phyloP scores from a whole-genome alignment of 1,140 invertebrate species.

The Antheraea pernyi region DNA sequence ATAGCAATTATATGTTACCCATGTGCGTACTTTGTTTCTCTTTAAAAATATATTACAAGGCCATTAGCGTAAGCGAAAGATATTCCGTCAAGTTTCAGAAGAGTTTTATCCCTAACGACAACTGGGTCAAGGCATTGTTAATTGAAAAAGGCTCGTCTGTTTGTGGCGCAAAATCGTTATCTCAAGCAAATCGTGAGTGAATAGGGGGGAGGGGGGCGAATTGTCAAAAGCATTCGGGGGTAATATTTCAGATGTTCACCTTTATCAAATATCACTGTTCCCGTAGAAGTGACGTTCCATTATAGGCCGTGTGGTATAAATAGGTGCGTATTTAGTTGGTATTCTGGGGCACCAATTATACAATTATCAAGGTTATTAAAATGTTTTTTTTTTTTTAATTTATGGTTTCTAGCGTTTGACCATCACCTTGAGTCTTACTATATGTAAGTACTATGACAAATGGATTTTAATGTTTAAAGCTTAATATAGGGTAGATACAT shows the following conservation, averaged over 20 bases:
- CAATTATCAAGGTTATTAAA: too few species aligned
- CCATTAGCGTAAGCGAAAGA: constrained; percentile 1
- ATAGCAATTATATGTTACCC: too few species aligned
- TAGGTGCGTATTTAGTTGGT: constrained; percentile 5
- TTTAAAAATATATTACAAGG: background rate
- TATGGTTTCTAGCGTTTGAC: too few species aligned
- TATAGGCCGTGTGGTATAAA: constrained; percentile 8
- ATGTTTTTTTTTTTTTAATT: too few species aligned
- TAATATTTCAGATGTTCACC: constrained; percentile 27
- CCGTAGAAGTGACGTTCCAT: constrained; percentile 24
- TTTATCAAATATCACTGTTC: constrained; percentile 22
- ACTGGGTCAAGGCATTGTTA: constrained; percentile 2
- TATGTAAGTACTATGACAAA: too few species aligned
- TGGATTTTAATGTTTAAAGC: too few species aligned
- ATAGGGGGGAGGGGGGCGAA: background rate
- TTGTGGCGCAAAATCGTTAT: constrained; percentile 8
- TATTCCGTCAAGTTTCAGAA: background rate
- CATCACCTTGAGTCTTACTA: too few species aligned
- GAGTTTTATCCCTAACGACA: background rate
- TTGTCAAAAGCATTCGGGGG: constrained; percentile 22
- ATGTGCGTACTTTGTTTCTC: background rate
- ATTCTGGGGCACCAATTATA: background rate
- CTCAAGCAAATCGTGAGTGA: background rate
- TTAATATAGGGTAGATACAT: too few species aligned
- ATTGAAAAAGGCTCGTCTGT: constrained; percentile 7